Base-by-base conservation (phyloP, 2,797 vertebrate genomes). In the Aselliscus stoliczkanus region DNA sequence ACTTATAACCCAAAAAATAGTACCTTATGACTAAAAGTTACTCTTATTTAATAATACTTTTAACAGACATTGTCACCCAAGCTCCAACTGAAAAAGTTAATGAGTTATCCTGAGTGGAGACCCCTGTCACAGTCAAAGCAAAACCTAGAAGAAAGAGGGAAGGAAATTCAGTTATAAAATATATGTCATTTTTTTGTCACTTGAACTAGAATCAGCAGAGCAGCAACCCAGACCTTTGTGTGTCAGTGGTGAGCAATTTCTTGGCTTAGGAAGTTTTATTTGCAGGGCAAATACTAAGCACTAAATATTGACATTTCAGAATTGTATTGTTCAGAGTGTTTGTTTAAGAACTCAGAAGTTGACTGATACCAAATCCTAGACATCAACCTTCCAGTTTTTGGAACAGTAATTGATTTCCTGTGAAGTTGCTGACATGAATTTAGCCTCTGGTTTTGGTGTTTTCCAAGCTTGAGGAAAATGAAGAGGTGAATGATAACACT, bases 251-350 rank as follows among this genome's bases (percentile, higher is more conserved):
- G 76, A 85, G 54, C 39, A 70, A 34, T 85, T 96, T 95, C 73
- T 97, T 86, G 75, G 50, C 56, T 75, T 92, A 86, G 72, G 83
- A 93, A 95, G 69, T 96, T 85, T 92, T 72, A 89, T 77, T 83
- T 91, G 13, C 60, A 94, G 62, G 31, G 84, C 23, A 75, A 60
- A 25, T 86, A 58, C 72, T 65, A 52, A 80, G 44, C 12, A 54
- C 54, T 83, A 93, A 89, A 67, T 91, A 79, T 69, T 94, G 87
- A 92, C 88, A 81, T 90, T 97, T 90, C 60, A 79, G 47, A 75
- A 54, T 69, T 94, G 15, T 69, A 20, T 82, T 97, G 93, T 92
- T 95, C 25, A 56, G 54, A 87, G 14, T 90, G n/a, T 93, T 96
- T 93, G 90, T 94, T 50, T 94, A 81, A 96, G 85, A 82, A 27